Base-by-base conservation (phyloP, 2,888 invertebrate genomes). In the Buathra laborator region DNA sequence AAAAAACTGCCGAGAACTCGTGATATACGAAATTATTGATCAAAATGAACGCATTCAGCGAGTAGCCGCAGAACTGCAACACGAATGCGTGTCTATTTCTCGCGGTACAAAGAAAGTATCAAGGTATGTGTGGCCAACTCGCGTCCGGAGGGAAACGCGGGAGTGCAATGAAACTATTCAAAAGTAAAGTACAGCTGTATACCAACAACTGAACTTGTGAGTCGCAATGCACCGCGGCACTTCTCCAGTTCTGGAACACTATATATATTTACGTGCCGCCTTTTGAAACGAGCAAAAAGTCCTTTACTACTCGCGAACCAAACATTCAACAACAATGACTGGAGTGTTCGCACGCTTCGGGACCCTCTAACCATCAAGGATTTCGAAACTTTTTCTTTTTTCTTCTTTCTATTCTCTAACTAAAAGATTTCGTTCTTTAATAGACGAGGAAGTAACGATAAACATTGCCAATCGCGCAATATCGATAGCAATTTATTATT, bases 51-150 rank as follows among this genome's bases (percentile, higher is more conserved):
- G 12, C 62, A 2, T n/a, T 7, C 12, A 29, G 14, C 6, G 32
- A 32, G 14, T 32, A 29, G 62, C n/a, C 7, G 62, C 14, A 7
- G 14, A 62, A 32, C n/a, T 37, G 37, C 37, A 37, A 37, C 29
- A 14, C 2, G 5, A 3, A 14, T 29, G 32, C 14, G 14, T 29
- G 62, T 62, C 29, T 14, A 7, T 62, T 62, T n/a, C 29, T 29
- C 29, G 2, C 62, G 62, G 32, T 62, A 62, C 62, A 32, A 62
- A 62, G 62, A 62, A 62, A 29, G 62, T 62, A 37, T 37, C 37
- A 0, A 3, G 37, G 62, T 29, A 62, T 32, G 32, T 14, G 32
- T 62, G 32, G 53, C 19, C 32, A 62, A 32, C 32, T 62, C 62
- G 14, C 32, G 6, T 29, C 62, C 6, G 62, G 62, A 14, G 62